Conservation (phyloP, 2,888 invertebrate genomes). For the Megamerina dolium region DNA sequence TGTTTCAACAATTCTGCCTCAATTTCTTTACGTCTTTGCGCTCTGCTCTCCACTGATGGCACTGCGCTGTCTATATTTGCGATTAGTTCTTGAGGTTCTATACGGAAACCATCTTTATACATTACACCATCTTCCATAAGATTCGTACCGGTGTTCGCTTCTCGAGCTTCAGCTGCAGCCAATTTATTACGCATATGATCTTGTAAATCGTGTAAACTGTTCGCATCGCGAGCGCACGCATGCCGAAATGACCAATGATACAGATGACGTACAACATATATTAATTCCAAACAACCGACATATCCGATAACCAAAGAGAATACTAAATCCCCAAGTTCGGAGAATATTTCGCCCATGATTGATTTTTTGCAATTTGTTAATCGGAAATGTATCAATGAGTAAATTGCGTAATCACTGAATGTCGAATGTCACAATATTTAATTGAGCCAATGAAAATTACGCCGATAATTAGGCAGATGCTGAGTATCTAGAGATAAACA, state of each 20-base stretch:
- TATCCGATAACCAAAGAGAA: constrained; percentile 70
- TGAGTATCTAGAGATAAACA: not conserved
- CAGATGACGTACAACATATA: constrained; percentile 43
- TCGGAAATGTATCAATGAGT: not conserved
- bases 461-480: constrained; percentile 6
- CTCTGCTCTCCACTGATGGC: constrained; percentile 17
- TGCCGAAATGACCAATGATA: constrained; percentile 45
- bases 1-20: constrained; percentile 39
- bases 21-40: constrained; percentile 24
- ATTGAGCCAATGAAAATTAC: not conserved
- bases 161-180: constrained; percentile 29
- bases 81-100: constrained; percentile 30
- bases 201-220: constrained; percentile 34
- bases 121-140: constrained; percentile 46
- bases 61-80: constrained; percentile 24
- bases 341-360: constrained; percentile 32
- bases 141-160: constrained; percentile 27
- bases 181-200: constrained; percentile 35
- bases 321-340: constrained; percentile 65
- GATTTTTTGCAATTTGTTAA: not conserved
- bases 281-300: constrained; percentile 64
- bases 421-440: no score
- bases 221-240: constrained; percentile 23
- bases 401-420: constrained; percentile 24
- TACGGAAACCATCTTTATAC: constrained; percentile 44